phyloP scores from a whole-genome alignment of 2,888 invertebrate species.

The Mythimna impura region DNA sequence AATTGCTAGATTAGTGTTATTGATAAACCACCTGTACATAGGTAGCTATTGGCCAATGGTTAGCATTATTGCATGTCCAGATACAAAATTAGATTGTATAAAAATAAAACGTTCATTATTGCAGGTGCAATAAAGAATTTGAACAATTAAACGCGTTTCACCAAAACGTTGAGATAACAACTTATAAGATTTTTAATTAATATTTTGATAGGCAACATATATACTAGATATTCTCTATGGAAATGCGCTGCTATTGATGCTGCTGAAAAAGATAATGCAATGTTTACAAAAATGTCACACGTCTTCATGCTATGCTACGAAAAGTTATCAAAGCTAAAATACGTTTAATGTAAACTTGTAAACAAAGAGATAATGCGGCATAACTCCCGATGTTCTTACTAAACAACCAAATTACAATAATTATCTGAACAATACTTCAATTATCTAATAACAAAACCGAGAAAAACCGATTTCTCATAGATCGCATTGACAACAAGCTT shows the following conservation, averaged over 20 bases:
- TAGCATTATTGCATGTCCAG: conserved; percentile 35
- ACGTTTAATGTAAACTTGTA: conserved; percentile 6
- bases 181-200: not conserved
- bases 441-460: conserved; percentile 29
- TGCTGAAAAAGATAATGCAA: not conserved
- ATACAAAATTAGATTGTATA: conserved; percentile 13
- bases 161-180: not conserved
- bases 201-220: not conserved
- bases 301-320: not conserved
- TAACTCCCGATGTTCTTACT: not conserved
- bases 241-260: too few species aligned
- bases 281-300: not conserved
- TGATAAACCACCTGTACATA: conserved; percentile 23
- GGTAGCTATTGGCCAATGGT: conserved; percentile 27
- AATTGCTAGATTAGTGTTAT: conserved; percentile 49
- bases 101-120: conserved; percentile 9
- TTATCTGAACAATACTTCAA: conserved; percentile 41
- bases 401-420: conserved; percentile 17
- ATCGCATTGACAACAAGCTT: conserved; percentile 22
- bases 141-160: not conserved
- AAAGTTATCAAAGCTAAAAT: not conserved
- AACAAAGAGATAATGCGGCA: not conserved
- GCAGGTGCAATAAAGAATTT: not conserved
- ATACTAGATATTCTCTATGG: not conserved
- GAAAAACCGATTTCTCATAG: conserved; percentile 50